Percentiles rank a stretch among this genome's conserved stretches.
Evolutionary conservation across 2,888 invertebrate species (phyloP).

Genomic region (Spicauda simplicius): DNA sequence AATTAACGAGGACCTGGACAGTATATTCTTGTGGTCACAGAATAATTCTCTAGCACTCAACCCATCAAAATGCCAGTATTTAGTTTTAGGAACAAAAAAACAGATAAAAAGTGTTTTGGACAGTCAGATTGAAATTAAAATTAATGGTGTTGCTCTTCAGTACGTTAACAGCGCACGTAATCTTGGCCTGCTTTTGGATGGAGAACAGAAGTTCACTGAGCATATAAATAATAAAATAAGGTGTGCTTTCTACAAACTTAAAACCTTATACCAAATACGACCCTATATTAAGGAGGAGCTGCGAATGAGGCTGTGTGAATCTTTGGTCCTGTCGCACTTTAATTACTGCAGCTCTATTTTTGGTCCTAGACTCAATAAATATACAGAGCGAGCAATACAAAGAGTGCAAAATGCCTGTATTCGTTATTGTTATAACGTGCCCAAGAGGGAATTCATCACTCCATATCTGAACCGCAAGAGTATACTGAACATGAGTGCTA

Average conservation of each 20-base stretch:
- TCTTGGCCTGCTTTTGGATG: slow-evolving; percentile 18
- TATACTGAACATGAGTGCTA: no score
- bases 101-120: not conserved
- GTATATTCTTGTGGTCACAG: no score
- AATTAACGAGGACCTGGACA: no score
- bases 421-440: slow-evolving; percentile 9
- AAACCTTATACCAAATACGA: slow-evolving; percentile 17
- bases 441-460: slow-evolving; percentile 1
- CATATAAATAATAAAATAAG: slow-evolving; percentile 18
- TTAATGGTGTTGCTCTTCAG: slow-evolving; percentile 6
- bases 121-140: slow-evolving; percentile 1
- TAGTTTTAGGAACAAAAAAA: no score
- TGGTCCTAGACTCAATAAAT: not conserved
- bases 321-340: not conserved
- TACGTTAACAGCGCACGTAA: slow-evolving; percentile 6
- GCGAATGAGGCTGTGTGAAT: not conserved
- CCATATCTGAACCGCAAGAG: slow-evolving; percentile 8
- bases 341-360: no score
- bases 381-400: slow-evolving; percentile 3
- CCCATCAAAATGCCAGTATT: no score
- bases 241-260: no score
- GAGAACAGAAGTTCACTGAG: slow-evolving; percentile 27
- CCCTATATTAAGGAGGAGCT: slow-evolving; percentile 4
- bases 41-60: no score
- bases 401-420: no score